Evolutionary conservation across 2,113 vertebrate genomes (phyloP).

Genomic region (Thalassoma bifasciatum): DNA sequence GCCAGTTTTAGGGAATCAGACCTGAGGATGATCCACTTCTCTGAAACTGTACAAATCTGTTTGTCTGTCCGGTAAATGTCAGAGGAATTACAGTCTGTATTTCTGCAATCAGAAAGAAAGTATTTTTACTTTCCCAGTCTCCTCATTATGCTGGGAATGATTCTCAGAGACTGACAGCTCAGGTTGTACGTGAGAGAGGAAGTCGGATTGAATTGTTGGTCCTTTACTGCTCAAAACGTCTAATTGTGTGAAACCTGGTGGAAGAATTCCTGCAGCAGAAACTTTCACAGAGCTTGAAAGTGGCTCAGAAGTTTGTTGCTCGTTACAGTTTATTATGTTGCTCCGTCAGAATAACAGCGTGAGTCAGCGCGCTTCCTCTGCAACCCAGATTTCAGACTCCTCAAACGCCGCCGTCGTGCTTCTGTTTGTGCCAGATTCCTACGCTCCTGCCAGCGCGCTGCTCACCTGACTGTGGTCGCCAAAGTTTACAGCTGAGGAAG

Average conservation of each 20-base stretch:
- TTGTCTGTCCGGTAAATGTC: constrained; percentile 65
- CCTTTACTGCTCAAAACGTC: not conserved
- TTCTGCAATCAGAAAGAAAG: too few relatives aligned
- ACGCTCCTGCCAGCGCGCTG: too few relatives aligned
- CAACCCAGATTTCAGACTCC: not conserved
- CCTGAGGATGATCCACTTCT: constrained; percentile 39
- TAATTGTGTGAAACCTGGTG: not conserved
- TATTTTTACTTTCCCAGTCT: constrained; percentile 35
- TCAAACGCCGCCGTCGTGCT: too few relatives aligned
- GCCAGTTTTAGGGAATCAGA: too few relatives aligned
- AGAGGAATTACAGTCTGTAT: constrained; percentile 48
- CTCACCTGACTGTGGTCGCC: too few relatives aligned
- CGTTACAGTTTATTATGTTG: too few relatives aligned
- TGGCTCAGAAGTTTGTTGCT: not conserved
- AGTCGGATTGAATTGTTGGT: not conserved
- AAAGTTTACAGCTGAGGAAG: too few relatives aligned
- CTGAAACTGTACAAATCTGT: constrained; percentile 49
- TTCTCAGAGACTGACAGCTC: constrained; percentile 15
- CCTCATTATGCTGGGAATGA: constrained; percentile 44
- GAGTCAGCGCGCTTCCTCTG: not conserved
- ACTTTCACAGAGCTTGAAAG: not conserved
- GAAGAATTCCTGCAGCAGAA: not conserved
- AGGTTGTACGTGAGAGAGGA: not conserved
- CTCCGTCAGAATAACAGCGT: not conserved
- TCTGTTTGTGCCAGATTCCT: not conserved